A percentile compares a stretch with the other conserved stretches of the same genome.
These are phyloP conservation scores for Dryocosmus kuriphilus DNA, from an alignment of 2,888 invertebrate species.

Conservation along the genomic window DNA sequence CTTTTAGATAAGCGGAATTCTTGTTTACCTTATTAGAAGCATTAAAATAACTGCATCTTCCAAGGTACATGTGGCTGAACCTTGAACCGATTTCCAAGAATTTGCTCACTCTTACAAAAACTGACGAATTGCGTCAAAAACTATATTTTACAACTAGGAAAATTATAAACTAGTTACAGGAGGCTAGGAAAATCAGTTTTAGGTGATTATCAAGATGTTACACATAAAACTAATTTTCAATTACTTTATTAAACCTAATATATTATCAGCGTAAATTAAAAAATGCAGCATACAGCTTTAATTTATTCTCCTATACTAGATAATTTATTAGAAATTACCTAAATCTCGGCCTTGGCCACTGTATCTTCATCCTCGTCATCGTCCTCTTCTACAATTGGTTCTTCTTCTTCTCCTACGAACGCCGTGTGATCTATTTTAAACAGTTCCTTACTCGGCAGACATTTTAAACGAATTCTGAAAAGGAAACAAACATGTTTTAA, in stretches of 20 bases:
- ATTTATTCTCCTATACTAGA: not conserved
- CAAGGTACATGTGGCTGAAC: too few species aligned
- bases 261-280: slow-evolving; percentile 1
- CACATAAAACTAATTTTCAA: not conserved
- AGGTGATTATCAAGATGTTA: not conserved
- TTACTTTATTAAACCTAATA: slow-evolving; percentile 31
- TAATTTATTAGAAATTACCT: not conserved
- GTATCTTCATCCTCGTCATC: slow-evolving; percentile 51
- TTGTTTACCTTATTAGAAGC: too few species aligned
- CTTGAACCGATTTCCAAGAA: not conserved
- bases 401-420: slow-evolving; percentile 59
- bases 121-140: not conserved
- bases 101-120: not conserved
- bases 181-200: not conserved
- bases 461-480: slow-evolving; percentile 82
- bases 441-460: slow-evolving; percentile 83
- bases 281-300: not conserved
- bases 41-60: too few species aligned
- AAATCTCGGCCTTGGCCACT: slow-evolving; percentile 7
- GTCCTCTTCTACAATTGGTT: slow-evolving; percentile 66
- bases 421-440: slow-evolving; percentile 82
- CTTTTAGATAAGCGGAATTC: too few species aligned
- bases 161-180: not conserved
- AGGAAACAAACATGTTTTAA: not conserved
- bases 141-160: not conserved